phyloP scores from a whole-genome alignment of 2,797 vertebrate genomes.

The Eupleurogrammus muticus region DNA sequence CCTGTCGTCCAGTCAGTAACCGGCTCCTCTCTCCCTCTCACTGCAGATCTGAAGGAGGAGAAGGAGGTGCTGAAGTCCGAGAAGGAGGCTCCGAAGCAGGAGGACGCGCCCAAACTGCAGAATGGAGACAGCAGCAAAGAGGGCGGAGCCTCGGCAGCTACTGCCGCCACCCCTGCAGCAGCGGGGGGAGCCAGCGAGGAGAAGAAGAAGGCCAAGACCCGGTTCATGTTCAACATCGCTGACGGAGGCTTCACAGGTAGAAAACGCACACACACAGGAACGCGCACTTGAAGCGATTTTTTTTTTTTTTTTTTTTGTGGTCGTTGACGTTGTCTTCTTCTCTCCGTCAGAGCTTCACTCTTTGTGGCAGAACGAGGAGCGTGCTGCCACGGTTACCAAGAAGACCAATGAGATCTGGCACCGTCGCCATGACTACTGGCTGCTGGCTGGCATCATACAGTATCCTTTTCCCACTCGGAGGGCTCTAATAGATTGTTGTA shows the following conservation, averaged over 20 bases:
- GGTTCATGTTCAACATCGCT: constrained; percentile 99
- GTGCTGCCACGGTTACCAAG: constrained; percentile 97
- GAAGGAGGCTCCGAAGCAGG: constrained; percentile 84
- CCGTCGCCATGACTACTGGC: constrained; percentile 97
- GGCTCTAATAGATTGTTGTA: background rate
- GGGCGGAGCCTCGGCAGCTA: background rate
- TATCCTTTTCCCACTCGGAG: constrained; percentile 87
- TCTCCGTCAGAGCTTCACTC: constrained; percentile 90
- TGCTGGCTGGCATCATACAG: constrained; percentile 98
- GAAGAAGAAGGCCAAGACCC: constrained; percentile 93
- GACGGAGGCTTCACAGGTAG: constrained; percentile 98
- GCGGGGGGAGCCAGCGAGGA: constrained; percentile 83
- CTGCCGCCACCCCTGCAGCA: fast-evolving
- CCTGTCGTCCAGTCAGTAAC: background rate
- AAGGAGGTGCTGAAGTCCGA: constrained; percentile 84
- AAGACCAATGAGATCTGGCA: constrained; percentile 99
- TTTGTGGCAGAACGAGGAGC: constrained; percentile 97
- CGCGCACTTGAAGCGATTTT: fast-evolving
- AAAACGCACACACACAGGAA: background rate
- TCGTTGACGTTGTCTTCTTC: background rate
- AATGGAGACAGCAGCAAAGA: constrained; percentile 93
- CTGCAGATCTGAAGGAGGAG: constrained; percentile 85
- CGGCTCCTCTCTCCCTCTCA: fast-evolving
- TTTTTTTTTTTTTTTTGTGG: background rate
- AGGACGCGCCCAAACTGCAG: constrained; percentile 90